Base-by-base conservation (phyloP, 2,113 vertebrate species). In the Prionailurus viverrinus region DNA sequence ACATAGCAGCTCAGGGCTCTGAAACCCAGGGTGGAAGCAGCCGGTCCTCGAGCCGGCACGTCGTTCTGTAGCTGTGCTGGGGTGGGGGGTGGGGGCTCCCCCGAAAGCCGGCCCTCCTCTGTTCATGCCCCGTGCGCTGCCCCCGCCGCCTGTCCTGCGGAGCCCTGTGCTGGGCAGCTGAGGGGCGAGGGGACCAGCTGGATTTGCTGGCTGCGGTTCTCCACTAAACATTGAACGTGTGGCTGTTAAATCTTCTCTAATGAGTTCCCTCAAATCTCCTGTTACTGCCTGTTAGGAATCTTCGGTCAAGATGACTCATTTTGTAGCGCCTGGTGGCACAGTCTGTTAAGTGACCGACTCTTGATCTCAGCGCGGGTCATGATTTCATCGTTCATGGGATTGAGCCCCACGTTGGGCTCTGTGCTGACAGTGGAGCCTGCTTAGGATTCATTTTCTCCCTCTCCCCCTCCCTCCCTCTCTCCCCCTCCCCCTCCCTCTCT, bases 111-210 rank as follows among this genome's bases (percentile, higher is more conserved):
- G 55, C 55, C 71, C 74, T 48, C 23, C 45, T 29, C 31, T 14
- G 33, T 53, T 19, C 3, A 0, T 0, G 4, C 51, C 27, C 53
- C 7, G 23, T 11, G 2, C 39, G 9, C 39, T 21, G 4, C 6
- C 15, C 25, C 11, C 2, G 1, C 29, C 8, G 0, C 15, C 53
- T n/a, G 36, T 16, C 19, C 14, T 63, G 27, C 16, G 27, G 41
- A 65, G 36, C 63, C n/a, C 45, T 9, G 14, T 79, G 2, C 48
- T 36, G 1, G 58, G 81, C 39, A 58, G 29, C n/a, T 36, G 16
- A 36, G 16, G 39, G 33, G 11, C 1, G 0, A 7, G 5, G n/a
- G 23, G 31, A 6, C 9, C 48, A 3, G 9, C 12, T 66, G 16
- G 18, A 11, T 41, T 27, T 66, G 10, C 33, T 48, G 0, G 13